Conservation (phyloP, 2,113 vertebrate species). For the Clinocottus analis region DNA sequence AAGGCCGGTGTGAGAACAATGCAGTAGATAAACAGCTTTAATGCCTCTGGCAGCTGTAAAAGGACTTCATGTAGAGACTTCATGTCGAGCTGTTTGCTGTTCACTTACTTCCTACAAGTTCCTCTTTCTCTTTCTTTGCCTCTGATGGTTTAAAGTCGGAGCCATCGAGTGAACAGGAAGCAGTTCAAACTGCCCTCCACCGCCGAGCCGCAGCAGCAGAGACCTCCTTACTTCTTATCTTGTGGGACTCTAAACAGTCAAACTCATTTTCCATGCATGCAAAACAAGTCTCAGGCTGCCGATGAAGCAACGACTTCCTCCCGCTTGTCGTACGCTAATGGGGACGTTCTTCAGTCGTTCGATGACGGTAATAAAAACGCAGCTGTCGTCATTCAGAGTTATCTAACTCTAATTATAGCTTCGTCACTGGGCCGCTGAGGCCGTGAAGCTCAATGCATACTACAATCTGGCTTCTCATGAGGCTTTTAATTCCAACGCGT, state of each 20-base stretch:
- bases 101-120: background rate
- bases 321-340: background rate
- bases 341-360: background rate
- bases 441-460: background rate
- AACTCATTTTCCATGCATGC: background rate
- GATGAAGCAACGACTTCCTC: background rate
- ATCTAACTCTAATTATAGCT: background rate
- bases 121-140: background rate
- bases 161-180: background rate
- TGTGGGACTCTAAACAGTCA: background rate
- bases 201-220: background rate
- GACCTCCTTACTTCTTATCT: background rate
- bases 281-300: background rate
- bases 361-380: background rate
- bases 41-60: constrained; percentile 31
- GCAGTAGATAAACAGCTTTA: constrained; percentile 24
- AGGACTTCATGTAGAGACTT: constrained; percentile 29
- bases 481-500: background rate
- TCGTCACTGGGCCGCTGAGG: background rate
- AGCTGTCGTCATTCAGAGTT: background rate
- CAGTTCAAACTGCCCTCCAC: background rate
- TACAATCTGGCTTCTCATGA: background rate
- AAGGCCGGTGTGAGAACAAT: constrained; percentile 28
- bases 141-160: too few relatives aligned
- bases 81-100: constrained; percentile 7